A percentile compares a stretch with the other conserved stretches of the same genome.
Evolutionary conservation across 2,113 vertebrate species (phyloP).

Genomic region (Phoxinus phoxinus): DNA sequence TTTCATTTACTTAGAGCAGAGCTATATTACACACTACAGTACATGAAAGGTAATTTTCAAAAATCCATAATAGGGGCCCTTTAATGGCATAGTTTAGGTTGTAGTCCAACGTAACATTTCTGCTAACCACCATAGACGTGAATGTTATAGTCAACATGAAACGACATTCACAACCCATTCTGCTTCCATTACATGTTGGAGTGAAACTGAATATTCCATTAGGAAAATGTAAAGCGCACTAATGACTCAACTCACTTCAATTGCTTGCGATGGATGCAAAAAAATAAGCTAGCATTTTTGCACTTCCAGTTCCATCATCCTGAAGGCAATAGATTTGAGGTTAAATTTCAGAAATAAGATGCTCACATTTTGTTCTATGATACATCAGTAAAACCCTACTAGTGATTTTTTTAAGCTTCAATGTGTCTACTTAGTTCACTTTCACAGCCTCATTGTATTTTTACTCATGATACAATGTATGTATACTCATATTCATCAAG

Average conservation of each 20-base stretch:
- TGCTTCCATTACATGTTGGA: neutral
- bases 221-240: too few species aligned
- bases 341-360: neutral
- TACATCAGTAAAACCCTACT: neutral
- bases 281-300: neutral
- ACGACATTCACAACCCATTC: neutral
- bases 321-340: neutral
- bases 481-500: too few species aligned
- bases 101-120: neutral
- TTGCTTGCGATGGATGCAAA: neutral
- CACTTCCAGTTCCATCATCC: neutral
- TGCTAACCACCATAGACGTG: neutral
- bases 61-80: too few species aligned
- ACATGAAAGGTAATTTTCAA: too few species aligned
- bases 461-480: too few species aligned
- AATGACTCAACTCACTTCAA: neutral
- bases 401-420: neutral
- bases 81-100: neutral
- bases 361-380: neutral
- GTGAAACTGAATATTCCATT: too few species aligned
- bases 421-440: neutral
- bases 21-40: too few species aligned
- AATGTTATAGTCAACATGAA: neutral
- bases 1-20: too few species aligned
- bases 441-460: too few species aligned